Evolutionary conservation across 2,797 vertebrate genomes (phyloP).

Genomic region (Girardinus metallicus): DNA sequence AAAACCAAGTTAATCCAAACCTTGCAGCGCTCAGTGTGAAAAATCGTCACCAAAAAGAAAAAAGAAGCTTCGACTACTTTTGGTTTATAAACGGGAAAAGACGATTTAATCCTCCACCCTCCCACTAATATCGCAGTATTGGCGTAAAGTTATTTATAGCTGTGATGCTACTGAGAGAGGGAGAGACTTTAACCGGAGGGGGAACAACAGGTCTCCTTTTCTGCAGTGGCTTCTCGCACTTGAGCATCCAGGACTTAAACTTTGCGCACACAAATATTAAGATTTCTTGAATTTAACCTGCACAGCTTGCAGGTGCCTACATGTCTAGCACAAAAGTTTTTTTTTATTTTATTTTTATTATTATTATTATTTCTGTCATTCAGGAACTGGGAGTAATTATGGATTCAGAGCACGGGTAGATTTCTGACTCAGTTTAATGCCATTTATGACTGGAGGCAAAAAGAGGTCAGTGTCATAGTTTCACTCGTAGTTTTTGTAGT

Average conservation of each 20-base stretch:
- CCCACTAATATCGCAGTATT: slow-evolving; percentile 63
- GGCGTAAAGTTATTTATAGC: slow-evolving; percentile 69
- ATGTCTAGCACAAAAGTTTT: not conserved
- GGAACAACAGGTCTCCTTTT: slow-evolving; percentile 49
- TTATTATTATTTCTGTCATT: not conserved
- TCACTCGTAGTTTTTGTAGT: slow-evolving; percentile 40
- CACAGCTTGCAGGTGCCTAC: slow-evolving; percentile 20
- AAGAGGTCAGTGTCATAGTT: slow-evolving; percentile 26
- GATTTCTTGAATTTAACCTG: slow-evolving; percentile 15
- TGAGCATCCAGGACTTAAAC: slow-evolving; percentile 17
- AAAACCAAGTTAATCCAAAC: slow-evolving; percentile 16
- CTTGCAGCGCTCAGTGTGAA: slow-evolving; percentile 26
- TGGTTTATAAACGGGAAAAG: slow-evolving; percentile 62
- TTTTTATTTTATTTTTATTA: not conserved
- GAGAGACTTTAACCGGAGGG: slow-evolving; percentile 39
- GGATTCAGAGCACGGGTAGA: slow-evolving; percentile 15
- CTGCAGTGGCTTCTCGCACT: slow-evolving; percentile 30
- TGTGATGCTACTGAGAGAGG: slow-evolving; percentile 53
- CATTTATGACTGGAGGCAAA: slow-evolving; percentile 31
- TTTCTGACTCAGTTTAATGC: slow-evolving; percentile 37
- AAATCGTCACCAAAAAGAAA: slow-evolving; percentile 20
- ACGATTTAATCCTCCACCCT: slow-evolving; percentile 61
- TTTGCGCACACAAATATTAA: slow-evolving; percentile 31
- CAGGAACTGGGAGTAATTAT: slow-evolving; percentile 9
- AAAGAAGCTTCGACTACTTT: slow-evolving; percentile 48